Conservation (phyloP, 30 jellyfish, hydroid and myxozoan genomes). For the Clytia hemisphaerica region DNA sequence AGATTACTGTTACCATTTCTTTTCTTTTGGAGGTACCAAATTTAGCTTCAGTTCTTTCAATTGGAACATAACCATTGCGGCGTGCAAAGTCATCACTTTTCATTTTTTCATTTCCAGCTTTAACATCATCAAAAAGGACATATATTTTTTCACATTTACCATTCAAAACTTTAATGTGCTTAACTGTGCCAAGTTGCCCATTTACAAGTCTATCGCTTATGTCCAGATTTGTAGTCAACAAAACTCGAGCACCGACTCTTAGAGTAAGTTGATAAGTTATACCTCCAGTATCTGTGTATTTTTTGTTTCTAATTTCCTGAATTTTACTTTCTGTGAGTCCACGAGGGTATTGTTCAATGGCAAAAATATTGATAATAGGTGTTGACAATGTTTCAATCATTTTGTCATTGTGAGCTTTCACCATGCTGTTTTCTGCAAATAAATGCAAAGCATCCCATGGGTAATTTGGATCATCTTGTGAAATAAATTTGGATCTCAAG, state of each 20-base stretch:
- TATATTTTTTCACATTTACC: not conserved
- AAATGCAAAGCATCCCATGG: slow-evolving; percentile 21
- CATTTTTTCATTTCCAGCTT: slow-evolving; percentile 2
- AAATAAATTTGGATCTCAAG: not conserved
- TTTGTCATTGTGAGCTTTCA: not conserved
- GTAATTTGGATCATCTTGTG: not conserved
- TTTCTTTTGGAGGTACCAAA: too few species aligned
- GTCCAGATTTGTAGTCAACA: slow-evolving; percentile 15
- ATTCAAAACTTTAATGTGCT: not conserved
- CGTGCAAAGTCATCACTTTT: too few species aligned
- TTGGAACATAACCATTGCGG: too few species aligned
- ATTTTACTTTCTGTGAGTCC: not conserved
- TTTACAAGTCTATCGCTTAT: too few species aligned
- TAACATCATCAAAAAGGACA: not conserved
- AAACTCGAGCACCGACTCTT: slow-evolving; percentile 6
- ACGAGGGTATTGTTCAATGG: slow-evolving; percentile 3
- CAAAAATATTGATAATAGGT: not conserved
- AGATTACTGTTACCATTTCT: not conserved
- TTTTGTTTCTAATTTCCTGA: not conserved
- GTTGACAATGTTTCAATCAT: not conserved
- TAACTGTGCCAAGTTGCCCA: slow-evolving; percentile 20
- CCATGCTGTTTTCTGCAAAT: slow-evolving; percentile 4
- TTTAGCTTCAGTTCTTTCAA: too few species aligned
- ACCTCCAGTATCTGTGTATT: slow-evolving; percentile 1
- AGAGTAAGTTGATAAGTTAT: not conserved